phyloP scores from a whole-genome alignment of 2,113 vertebrate genomes.

The Perca fluviatilis region DNA sequence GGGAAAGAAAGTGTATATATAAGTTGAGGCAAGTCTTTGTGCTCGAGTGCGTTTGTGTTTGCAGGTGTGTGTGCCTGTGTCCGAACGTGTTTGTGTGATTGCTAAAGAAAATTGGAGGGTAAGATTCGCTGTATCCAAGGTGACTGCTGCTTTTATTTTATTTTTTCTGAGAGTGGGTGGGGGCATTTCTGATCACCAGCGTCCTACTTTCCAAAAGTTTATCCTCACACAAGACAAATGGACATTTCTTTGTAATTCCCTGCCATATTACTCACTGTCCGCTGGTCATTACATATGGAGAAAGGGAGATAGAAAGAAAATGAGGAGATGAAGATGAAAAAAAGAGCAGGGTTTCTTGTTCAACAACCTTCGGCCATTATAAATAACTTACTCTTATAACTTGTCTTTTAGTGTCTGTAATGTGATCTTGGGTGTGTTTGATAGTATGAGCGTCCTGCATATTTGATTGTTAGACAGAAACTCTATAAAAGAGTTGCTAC shows the following conservation, averaged over 20 bases:
- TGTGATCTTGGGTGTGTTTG: background rate
- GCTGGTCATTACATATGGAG: conserved; percentile 39
- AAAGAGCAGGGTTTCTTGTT: background rate
- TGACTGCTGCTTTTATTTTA: conserved; percentile 39
- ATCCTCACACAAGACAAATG: conserved; percentile 51
- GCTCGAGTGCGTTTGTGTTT: conserved; percentile 37
- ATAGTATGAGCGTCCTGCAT: conserved; percentile 1
- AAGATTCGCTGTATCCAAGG: conserved; percentile 62
- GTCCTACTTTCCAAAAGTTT: conserved; percentile 66
- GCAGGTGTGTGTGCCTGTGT: conserved; percentile 36
- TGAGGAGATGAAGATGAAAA: background rate
- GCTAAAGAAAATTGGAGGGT: conserved; percentile 57
- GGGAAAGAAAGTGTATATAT: conserved; percentile 41
- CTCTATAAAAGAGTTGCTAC: conserved; percentile 12
- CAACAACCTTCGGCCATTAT: conserved; percentile 8
- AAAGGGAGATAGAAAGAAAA: background rate
- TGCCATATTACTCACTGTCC: conserved; percentile 56
- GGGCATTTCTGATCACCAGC: conserved; percentile 51
- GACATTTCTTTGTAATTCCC: conserved; percentile 59
- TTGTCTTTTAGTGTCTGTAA: background rate
- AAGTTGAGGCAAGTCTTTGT: conserved; percentile 46
- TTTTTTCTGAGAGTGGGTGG: conserved; percentile 31
- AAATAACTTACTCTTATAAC: background rate
- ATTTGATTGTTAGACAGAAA: conserved; percentile 10
- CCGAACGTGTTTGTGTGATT: conserved; percentile 47